These are phyloP conservation scores for Tricholauxania praeusta DNA, from an alignment of 2,888 invertebrate species.

Conservation along the genomic window DNA sequence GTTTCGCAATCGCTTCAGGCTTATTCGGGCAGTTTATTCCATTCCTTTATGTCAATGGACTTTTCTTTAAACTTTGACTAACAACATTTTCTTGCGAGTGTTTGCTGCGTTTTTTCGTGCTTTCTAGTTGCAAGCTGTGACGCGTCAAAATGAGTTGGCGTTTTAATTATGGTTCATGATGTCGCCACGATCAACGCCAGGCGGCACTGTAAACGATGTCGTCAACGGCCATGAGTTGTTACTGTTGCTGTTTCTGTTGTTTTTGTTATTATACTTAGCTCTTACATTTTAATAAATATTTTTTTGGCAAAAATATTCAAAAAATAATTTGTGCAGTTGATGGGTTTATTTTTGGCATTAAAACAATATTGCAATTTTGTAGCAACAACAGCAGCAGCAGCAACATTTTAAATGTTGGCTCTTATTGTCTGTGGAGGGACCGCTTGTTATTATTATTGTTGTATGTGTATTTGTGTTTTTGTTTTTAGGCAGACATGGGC, in stretches of 20 bases:
- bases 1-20: too few relatives aligned
- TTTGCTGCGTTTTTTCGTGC: neutral
- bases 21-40: too few relatives aligned
- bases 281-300: too few relatives aligned
- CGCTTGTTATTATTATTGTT: conserved; percentile 29
- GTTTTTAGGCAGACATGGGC: conserved; percentile 17
- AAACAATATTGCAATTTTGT: too few relatives aligned
- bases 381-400: too few relatives aligned
- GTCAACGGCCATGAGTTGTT: neutral
- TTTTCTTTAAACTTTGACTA: too few relatives aligned
- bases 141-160: conserved; percentile 40
- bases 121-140: conserved; percentile 16
- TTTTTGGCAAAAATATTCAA: too few relatives aligned
- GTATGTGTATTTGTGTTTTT: conserved; percentile 4
- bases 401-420: too few relatives aligned
- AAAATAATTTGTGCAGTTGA: neutral
- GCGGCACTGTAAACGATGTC: conserved; percentile 14
- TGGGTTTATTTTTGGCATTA: neutral
- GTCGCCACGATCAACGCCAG: conserved; percentile 32
- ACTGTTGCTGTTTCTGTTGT: neutral
- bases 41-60: too few relatives aligned
- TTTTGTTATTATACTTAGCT: neutral
- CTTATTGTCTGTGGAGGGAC: neutral
- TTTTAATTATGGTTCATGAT: conserved; percentile 46
- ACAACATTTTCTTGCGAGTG: neutral